Base-by-base conservation (phyloP, 2,797 vertebrate genomes). In the Pristis pectinata region DNA sequence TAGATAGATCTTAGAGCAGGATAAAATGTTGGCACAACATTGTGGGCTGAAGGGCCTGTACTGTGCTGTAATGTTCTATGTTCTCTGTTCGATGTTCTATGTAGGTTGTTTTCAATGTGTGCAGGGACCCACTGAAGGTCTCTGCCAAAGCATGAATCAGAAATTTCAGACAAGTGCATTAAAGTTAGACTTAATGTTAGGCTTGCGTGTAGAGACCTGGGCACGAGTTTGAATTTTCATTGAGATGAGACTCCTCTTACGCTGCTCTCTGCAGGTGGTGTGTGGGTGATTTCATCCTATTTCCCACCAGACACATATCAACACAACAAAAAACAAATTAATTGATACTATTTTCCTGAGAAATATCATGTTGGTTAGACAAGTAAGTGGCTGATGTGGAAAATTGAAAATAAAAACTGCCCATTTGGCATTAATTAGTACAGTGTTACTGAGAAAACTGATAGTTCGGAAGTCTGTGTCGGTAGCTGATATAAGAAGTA, bases 401-500 rank as follows among this genome's bases (percentile, higher is more conserved):
- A 87, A 61, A 87, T 59, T 56, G 83, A 87, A 85, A n/a, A 49
- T n/a, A 67, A 83, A 59, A 87, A 87, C 53, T 87, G 30, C 30
- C 53, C 67, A 70, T 70, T 92, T 93, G 59, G 64, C 91, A 70
- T 93, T 93, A 93, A 44, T 67, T 70, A 30, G 91, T 91, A 27
- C 22, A n/a, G 41, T 67, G n/a, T 44, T 44, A 67, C 67, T 93
- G 30, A 59, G 30, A 93, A 41, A 93, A 27, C 41, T 44, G 3
- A 70, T 70, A 24, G 41, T 41, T 70, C 41, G 70, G 37, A 22
- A 41, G 27, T 53, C 11, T 87, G 53, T 87, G 83, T 87, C 59
- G 83, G 83, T 15, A 53, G 83, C 27, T 87, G 56, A 56, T 59
- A 5, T 61, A 56, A 56, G 34, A 61, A 89, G 61, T 89, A 56